These are phyloP conservation scores for Drosophila affinis DNA, from an alignment of 2,888 invertebrate species.

Conservation along the genomic window DNA sequence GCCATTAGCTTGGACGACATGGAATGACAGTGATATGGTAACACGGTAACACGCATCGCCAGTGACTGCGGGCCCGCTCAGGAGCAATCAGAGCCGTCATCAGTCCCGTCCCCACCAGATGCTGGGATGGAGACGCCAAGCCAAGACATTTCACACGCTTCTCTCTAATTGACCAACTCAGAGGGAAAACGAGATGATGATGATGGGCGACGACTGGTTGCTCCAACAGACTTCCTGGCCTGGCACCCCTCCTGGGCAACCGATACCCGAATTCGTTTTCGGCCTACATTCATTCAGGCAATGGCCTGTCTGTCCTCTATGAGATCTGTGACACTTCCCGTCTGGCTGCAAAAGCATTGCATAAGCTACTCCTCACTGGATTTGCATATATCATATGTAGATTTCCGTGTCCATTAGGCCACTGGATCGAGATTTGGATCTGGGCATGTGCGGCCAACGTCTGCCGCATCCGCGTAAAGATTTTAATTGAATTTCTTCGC, in stretches of 20 bases:
- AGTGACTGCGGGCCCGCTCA: conserved; percentile 25
- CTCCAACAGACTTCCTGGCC: background rate
- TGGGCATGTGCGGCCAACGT: conserved; percentile 2
- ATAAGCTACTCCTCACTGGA: conserved; percentile 3
- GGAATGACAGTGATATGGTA: conserved; percentile 54
- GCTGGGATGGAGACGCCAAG: conserved; percentile 28
- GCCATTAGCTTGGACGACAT: conserved; percentile 39
- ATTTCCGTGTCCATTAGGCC: conserved; percentile 55
- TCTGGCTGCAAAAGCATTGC: conserved; percentile 52
- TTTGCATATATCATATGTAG: conserved; percentile 25
- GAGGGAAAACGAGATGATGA: background rate
- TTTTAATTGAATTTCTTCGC: conserved; percentile 46
- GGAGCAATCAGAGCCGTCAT: conserved; percentile 33
- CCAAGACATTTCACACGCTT: conserved; percentile 68
- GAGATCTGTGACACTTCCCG: conserved; percentile 62
- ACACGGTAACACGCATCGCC: conserved; percentile 70
- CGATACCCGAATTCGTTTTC: conserved; percentile 27
- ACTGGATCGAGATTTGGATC: background rate
- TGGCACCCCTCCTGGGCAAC: conserved; percentile 17
- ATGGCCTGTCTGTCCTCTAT: background rate
- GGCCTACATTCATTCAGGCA: conserved; percentile 44
- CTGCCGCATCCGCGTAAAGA: conserved; percentile 41
- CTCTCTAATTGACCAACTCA: conserved; percentile 46
- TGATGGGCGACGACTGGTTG: background rate
- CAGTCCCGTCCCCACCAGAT: background rate